Conservation (phyloP, 2,888 invertebrate genomes). For the Lochmaea crataegi region DNA sequence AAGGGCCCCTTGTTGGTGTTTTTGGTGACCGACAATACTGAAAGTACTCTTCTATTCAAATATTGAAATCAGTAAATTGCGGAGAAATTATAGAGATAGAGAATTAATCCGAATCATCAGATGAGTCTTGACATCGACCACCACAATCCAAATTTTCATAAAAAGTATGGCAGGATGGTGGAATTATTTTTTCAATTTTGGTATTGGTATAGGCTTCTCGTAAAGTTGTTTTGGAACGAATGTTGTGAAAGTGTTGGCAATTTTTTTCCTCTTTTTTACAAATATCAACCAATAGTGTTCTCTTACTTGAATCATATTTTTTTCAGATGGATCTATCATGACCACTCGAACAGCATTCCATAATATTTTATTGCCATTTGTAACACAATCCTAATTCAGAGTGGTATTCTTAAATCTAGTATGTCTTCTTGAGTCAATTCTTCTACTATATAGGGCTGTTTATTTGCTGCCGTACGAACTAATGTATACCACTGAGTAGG, state of each 20-base stretch:
- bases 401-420: conserved; percentile 23
- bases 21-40: no score
- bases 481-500: conserved; percentile 22
- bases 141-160: conserved; percentile 18
- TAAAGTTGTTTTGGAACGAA: conserved; percentile 17
- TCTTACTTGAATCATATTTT: conserved; percentile 18
- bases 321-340: conserved; percentile 14
- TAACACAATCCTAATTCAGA: conserved; percentile 19
- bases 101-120: conserved; percentile 20
- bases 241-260: conserved; percentile 16
- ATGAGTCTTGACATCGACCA: conserved; percentile 12
- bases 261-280: conserved; percentile 12
- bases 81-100: conserved; percentile 5
- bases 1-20: no score
- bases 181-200: conserved; percentile 13
- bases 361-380: conserved; percentile 20
- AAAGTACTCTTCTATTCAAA: not conserved
- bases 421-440: conserved; percentile 15
- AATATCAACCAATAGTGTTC: conserved; percentile 20
- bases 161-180: conserved; percentile 20
- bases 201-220: conserved; percentile 20
- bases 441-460: conserved; percentile 14
- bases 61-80: not conserved
- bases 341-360: conserved; percentile 22
- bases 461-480: conserved; percentile 9